Base-by-base conservation (phyloP, 2,113 vertebrate genomes). In the Felis chaus region DNA sequence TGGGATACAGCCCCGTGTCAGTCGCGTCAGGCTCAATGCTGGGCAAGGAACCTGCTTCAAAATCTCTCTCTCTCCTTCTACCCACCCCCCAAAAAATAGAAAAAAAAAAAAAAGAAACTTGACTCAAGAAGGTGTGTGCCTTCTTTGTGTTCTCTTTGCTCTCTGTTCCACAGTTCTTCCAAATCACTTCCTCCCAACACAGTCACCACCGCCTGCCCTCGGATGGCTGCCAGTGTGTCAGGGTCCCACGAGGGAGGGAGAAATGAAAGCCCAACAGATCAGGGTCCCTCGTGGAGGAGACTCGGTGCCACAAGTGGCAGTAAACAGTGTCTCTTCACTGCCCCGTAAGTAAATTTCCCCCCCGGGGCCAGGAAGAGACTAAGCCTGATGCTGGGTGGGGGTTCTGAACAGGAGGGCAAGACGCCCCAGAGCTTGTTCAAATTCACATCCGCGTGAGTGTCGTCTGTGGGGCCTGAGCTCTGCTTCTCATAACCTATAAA, bases 191-290 rank as follows among this genome's bases (percentile, higher is more conserved):
- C 29, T 31, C 36, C 7, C 0, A 45, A 50, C 27, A 5, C 3
- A 13, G 4, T 5, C 65, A 36, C 19, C 29, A n/a, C 50, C 25
- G 2, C 11, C 4, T 7, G 31, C 45, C 15, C 63, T 19, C 3
- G 0, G 23, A 61, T 0, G 0, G 50, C 12, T 27, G 18, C 21
- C 55, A 15, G 76, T 0, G 2, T 4, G 1, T 2, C 68, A 16
- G 33, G 55, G 41, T 19, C 36, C 57, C 11, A 4, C 0, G 1
- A 11, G 0, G 4, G 33, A 73, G n/a, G 29, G 48, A 74, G 23
- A 7, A 11, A 68, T 8, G 0, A 1, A 21, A 53, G 41, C 25
- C 55, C 31, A 25, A 11, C 21, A 53, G 66, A 53, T 16, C 33
- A 3, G 50, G 45, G 63, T 31, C 36, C 13, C 48, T 8, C 3